phyloP scores from a whole-genome alignment of 2,113 vertebrate species.

The Ifrita kowaldi region DNA sequence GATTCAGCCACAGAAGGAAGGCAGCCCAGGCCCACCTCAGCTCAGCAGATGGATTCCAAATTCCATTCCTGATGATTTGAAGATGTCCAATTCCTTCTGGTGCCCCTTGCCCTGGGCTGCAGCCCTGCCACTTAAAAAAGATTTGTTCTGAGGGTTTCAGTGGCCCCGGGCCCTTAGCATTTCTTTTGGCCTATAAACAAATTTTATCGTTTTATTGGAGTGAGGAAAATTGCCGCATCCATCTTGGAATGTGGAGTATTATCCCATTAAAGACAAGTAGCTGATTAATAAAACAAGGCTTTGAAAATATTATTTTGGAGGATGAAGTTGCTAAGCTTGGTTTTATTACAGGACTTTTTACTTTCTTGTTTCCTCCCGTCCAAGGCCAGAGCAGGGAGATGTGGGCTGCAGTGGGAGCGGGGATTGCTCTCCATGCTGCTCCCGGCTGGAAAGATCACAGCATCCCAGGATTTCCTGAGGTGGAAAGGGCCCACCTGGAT shows the following conservation, averaged over 20 bases:
- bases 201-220: conserved; percentile 14
- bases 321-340: not conserved
- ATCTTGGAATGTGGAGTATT: not conserved
- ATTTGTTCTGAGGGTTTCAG: conserved; percentile 26
- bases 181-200: conserved; percentile 21
- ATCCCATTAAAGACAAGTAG: not conserved
- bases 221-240: not conserved
- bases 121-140: conserved; percentile 37
- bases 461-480: too few relatives aligned
- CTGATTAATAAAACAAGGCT: not conserved
- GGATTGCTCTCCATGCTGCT: not conserved
- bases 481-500: too few relatives aligned
- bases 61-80: not conserved
- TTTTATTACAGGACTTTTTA: not conserved
- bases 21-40: not conserved
- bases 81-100: not conserved
- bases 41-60: rapidly evolving
- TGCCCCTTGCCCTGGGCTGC: not conserved
- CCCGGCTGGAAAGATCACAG: not conserved
- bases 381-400: not conserved
- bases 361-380: not conserved
- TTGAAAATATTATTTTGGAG: not conserved
- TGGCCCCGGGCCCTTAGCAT: conserved; percentile 19
- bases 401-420: not conserved
- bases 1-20: rapidly evolving